Base-by-base conservation (phyloP, 2,888 invertebrate genomes). In the Priocnemis perturbator region DNA sequence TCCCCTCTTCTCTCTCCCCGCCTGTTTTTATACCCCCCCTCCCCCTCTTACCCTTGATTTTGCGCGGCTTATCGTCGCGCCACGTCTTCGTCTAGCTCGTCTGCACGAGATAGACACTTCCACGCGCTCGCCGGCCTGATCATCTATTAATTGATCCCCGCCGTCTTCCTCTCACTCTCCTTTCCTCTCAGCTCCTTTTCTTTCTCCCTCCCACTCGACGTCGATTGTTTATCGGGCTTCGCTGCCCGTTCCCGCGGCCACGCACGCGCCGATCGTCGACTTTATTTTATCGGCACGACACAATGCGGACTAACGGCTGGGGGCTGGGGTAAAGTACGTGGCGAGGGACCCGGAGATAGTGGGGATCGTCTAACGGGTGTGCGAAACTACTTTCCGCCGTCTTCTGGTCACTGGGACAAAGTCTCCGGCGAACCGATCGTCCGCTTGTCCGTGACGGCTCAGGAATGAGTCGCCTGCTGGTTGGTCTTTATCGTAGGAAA, bases 201-300 rank as follows among this genome's bases (percentile, higher is more conserved):
- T 53, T 11, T 14, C 11, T 26, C 15, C 37, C 9, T 62, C 37
- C 14, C 30, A 21, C n/a, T 64, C n/a, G 7, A 17, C 58, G 5
- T 44, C 45, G 19, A 44, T 23, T 37, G 52, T n/a, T 56, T 66
- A 64, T 58, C 64, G 65, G 52, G 64, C 58, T 68, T 26, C 65
- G 58, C 5, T 37, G n/a, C n/a, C n/a, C n/a, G n/a, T 21, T 55
- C 67, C 70, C 64, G 67, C 68, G 45, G 53, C 30, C 55, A 64
- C 72, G 20, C 61, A 50, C 65, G 61, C 65, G 37, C 37, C 37
- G 37, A 37, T 37, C 37, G 37, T 37, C 37, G 37, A 37, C 37
- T 37, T 37, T 37, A 37, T 11, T 37, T 37, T 37, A 37, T 37
- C 37, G 37, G 37, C 37, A 11, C 37, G 37, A 37, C 37, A 37